Conservation (phyloP, 2,113 vertebrate genomes). For the Caretta caretta region DNA sequence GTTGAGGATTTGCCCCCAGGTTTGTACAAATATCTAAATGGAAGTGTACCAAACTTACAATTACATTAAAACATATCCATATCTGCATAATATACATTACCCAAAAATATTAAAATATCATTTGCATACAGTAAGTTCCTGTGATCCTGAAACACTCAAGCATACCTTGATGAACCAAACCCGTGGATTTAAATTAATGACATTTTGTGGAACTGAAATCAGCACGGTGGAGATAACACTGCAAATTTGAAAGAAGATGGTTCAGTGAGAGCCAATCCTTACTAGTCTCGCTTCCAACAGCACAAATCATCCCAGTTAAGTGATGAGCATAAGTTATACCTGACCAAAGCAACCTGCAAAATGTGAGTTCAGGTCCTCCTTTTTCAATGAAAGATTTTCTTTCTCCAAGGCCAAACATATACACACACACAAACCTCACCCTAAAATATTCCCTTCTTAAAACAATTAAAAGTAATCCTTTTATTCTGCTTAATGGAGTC, state of each 20-base stretch:
- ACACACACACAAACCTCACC: background rate
- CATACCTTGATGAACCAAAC: background rate
- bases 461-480: background rate
- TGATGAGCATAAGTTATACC: background rate
- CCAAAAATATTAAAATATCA: background rate
- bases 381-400: background rate
- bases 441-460: background rate
- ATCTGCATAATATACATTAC: background rate
- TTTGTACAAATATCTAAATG: background rate
- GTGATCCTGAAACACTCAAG: background rate
- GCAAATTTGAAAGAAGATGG: background rate
- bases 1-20: background rate
- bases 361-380: background rate
- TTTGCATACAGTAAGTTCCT: background rate
- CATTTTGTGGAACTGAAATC: background rate
- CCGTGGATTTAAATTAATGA: background rate
- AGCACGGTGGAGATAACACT: background rate
- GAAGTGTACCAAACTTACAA: background rate
- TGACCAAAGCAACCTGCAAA: background rate
- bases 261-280: background rate
- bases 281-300: background rate
- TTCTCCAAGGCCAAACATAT: background rate
- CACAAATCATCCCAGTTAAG: background rate
- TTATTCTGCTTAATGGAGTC: background rate
- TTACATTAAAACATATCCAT: background rate